Base-by-base conservation (phyloP, 2,797 vertebrate genomes). In the Choloepus didactylus region DNA sequence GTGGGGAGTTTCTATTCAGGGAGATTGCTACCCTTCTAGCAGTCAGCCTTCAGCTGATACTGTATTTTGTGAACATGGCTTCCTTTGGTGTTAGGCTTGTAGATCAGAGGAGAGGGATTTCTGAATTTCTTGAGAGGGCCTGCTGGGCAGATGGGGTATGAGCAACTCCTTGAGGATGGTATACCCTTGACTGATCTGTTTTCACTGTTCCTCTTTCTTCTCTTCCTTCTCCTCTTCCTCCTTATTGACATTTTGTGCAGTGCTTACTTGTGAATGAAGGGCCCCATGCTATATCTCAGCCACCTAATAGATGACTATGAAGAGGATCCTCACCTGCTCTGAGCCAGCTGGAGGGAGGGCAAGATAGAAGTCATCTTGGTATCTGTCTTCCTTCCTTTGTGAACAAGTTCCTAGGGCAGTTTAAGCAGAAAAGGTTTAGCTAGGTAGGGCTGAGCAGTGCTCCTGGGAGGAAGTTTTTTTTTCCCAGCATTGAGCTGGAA, bases 21-120 rank as follows among this genome's bases (percentile, higher is more conserved):
- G 38, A 94, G 60, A 79, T 86, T 95, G 69, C 92, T 41, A n/a
- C 59, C 67, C 15, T 5, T 15, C 49, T 96, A 80, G 23, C 44
- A 16, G 72, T 94, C 49, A 82, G 15, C 56, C 67, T 95, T 96
- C 81, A 90, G 31, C 29, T 75, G 29, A 90, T 82, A 4, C 44
- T 89, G 29, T 49, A 66, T 85, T 97, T 93, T 96, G 51, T 83
- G 44, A 95, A 62, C 64, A 93, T 90, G 67, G 27, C 31, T 95
- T 76, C 31, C 7, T 76, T 91, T 93, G 83, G 69, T 73, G 18
- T 91, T 91, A 76, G n/a, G 87, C 31, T 19, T 93, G 10, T 75
- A 94, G 64, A 85, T 91, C 64, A 95, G 96, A 96, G 31, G 41
- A 95, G 41, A 93, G 19, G 41, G 54, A 77, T 81, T 96, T 93